A percentile compares a stretch with the other conserved stretches of the same genome.
Conservation (phyloP, 2,888 invertebrate species). For the Euzetes globulus region DNA sequence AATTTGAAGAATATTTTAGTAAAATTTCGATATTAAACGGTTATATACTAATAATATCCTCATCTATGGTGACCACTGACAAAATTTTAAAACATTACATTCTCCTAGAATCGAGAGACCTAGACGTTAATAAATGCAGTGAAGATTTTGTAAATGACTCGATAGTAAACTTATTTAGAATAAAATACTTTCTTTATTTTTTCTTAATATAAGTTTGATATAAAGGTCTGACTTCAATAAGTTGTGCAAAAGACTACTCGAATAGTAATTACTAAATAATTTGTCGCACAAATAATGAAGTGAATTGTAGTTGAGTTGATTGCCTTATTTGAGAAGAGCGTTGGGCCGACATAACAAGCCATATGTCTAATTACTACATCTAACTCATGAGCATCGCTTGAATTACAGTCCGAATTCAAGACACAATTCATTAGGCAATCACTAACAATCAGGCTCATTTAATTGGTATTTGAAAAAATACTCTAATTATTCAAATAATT, state of each 20-base stretch:
- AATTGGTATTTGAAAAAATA: background rate
- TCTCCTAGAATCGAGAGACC: too few species aligned
- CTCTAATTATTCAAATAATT: background rate
- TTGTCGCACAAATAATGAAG: constrained; percentile 29
- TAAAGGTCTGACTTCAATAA: background rate
- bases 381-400: too few species aligned
- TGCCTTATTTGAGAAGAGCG: constrained; percentile 23
- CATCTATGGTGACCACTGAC: too few species aligned
- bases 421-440: background rate
- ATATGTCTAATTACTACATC: constrained; percentile 21
- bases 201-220: background rate
- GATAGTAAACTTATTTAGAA: background rate
- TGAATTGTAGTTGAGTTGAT: constrained; percentile 15
- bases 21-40: too few species aligned
- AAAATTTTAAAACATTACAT: too few species aligned
- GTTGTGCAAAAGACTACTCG: background rate
- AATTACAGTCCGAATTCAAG: background rate
- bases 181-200: background rate
- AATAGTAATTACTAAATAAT: constrained; percentile 27
- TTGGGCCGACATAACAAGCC: constrained; percentile 23
- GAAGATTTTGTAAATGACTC: too few species aligned
- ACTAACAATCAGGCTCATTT: background rate
- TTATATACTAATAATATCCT: too few species aligned
- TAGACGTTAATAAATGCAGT: too few species aligned
- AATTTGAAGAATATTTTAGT: too few species aligned